Evolutionary conservation across 2,888 invertebrate species (phyloP).

Genomic region (Andricus quercusramuli): DNA sequence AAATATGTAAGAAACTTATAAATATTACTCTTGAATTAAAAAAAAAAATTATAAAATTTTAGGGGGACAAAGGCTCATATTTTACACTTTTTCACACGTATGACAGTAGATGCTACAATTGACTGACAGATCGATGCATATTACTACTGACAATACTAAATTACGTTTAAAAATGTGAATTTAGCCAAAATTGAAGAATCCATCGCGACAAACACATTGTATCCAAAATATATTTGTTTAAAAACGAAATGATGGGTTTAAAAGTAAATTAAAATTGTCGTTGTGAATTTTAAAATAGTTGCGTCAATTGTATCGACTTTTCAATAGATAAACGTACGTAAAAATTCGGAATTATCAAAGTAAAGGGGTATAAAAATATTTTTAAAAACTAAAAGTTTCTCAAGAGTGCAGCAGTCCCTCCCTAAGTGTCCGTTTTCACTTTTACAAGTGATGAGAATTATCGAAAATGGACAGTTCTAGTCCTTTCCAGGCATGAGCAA

Average conservation of each 20-base stretch:
- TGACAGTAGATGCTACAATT: slow-evolving; percentile 10
- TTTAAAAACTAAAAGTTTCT: slow-evolving; percentile 12
- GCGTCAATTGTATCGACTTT: background rate
- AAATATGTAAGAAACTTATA: background rate
- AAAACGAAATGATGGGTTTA: slow-evolving; percentile 11
- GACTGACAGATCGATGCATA: background rate
- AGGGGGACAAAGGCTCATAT: background rate
- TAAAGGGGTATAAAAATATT: slow-evolving; percentile 21
- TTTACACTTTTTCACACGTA: background rate
- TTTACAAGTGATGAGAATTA: background rate
- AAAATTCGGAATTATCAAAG: slow-evolving; percentile 8
- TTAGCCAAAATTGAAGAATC: no score
- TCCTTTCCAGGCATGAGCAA: background rate
- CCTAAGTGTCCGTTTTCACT: background rate
- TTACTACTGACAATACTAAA: background rate
- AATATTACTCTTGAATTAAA: background rate
- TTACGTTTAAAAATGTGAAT: no score
- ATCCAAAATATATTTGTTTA: slow-evolving; percentile 7
- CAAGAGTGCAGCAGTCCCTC: background rate
- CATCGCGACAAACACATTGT: background rate
- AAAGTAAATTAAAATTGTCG: slow-evolving; percentile 19
- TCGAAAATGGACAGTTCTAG: background rate
- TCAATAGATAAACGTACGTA: background rate
- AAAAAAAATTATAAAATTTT: background rate
- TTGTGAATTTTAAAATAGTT: background rate